These are phyloP conservation scores for Melangyna quadrimaculata DNA, from an alignment of 2,888 invertebrate species.

Conservation along the genomic window DNA sequence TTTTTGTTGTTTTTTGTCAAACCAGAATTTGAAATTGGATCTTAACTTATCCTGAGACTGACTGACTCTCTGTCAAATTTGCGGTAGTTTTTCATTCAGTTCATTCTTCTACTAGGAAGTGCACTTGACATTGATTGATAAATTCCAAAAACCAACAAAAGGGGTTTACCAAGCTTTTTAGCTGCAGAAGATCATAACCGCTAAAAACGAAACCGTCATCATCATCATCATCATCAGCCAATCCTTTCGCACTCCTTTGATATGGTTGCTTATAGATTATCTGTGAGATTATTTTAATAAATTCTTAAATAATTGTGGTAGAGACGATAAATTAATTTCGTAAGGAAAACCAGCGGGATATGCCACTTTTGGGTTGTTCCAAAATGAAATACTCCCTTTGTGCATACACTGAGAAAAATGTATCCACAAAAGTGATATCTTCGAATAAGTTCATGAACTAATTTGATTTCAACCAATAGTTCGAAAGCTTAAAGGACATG, in stretches of 20 bases:
- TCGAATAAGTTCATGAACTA: neutral
- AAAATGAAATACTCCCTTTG: neutral
- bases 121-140: slow-evolving; percentile 67
- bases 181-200: neutral
- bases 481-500: too few species aligned
- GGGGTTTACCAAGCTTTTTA: neutral
- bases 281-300: neutral
- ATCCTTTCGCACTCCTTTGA: neutral
- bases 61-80: neutral
- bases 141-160: neutral
- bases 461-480: too few species aligned
- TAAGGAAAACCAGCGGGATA: neutral
- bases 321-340: neutral
- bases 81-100: neutral
- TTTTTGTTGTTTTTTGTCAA: neutral
- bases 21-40: slow-evolving; percentile 23
- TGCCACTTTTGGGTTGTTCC: neutral
- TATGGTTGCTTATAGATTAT: neutral
- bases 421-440: neutral
- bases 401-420: neutral
- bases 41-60: slow-evolving; percentile 10
- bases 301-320: neutral
- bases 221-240: neutral
- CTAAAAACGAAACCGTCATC: neutral
- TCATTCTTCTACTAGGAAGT: slow-evolving; percentile 16